A percentile compares a stretch with the other conserved stretches of the same genome.
Evolutionary conservation across 2,113 vertebrate genomes (phyloP).

Genomic region (Oryzias melastigma): DNA sequence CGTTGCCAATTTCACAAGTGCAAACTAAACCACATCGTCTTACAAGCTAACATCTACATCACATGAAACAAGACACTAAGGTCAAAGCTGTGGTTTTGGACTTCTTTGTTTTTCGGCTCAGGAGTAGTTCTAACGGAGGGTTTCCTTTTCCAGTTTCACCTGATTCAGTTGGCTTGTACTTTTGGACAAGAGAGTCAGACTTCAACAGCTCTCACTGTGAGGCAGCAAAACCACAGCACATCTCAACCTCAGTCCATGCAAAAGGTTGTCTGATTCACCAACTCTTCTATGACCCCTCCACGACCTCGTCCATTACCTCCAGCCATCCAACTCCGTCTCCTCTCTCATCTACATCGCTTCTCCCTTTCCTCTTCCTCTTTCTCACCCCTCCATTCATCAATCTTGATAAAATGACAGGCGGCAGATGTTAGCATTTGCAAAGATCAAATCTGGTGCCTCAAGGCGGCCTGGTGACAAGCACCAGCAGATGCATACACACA

Average conservation of each 20-base stretch:
- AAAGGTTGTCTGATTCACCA: neutral
- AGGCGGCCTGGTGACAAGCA: constrained; percentile 86
- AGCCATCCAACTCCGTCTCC: constrained; percentile 30
- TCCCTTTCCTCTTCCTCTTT: constrained; percentile 39
- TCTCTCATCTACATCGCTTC: constrained; percentile 46
- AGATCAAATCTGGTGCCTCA: constrained; percentile 97
- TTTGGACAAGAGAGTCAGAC: neutral
- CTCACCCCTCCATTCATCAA: constrained; percentile 86
- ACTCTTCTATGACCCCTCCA: constrained; percentile 6
- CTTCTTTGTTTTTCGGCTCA: no score
- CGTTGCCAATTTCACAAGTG: no score
- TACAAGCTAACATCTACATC: no score
- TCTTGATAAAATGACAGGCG: constrained; percentile 98
- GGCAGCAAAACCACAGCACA: neutral
- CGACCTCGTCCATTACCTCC: constrained; percentile 23
- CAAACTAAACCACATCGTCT: no score
- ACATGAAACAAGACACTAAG: no score
- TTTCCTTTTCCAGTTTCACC: no score
- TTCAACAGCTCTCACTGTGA: neutral
- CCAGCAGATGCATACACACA: constrained; percentile 23
- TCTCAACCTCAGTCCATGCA: neutral
- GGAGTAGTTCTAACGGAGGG: no score
- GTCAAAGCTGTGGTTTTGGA: no score
- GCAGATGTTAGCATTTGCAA: constrained; percentile 99
- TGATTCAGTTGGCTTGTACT: no score